These are phyloP conservation scores for Allolobophora icterica DNA, from an alignment of 2,888 invertebrate species.

Conservation along the genomic window DNA sequence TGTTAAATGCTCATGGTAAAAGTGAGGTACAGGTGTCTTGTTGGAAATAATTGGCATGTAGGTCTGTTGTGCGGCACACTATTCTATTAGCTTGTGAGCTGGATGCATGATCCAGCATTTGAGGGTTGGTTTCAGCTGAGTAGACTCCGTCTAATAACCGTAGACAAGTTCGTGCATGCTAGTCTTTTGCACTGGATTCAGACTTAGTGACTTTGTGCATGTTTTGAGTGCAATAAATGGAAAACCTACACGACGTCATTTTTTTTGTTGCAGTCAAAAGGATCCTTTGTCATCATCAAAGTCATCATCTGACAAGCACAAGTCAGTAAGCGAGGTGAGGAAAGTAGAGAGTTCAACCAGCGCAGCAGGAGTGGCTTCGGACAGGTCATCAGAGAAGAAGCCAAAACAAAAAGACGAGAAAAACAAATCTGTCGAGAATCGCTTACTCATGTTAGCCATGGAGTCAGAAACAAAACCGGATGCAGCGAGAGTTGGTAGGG, in stretches of 20 bases:
- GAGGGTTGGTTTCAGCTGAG: not conserved
- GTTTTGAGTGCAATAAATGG: not conserved
- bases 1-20: too few species aligned
- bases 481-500: not conserved
- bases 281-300: not conserved
- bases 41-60: too few species aligned
- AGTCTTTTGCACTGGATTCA: not conserved
- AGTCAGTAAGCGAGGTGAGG: not conserved
- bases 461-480: not conserved
- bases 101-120: not conserved
- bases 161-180: not conserved
- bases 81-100: too few species aligned
- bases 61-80: too few species aligned
- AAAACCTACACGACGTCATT: not conserved
- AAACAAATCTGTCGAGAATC: not conserved
- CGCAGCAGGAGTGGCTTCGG: not conserved
- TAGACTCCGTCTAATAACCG: not conserved
- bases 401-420: not conserved
- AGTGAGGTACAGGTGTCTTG: too few species aligned
- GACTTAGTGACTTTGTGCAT: not conserved
- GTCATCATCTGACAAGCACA: slow-evolving; percentile 9
- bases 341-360: not conserved
- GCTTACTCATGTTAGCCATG: not conserved
- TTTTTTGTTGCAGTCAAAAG: not conserved
- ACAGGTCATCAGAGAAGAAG: not conserved